Evolutionary conservation across 1,140 invertebrate species (phyloP).

Genomic region (Pseudomyrmex dendroicus): DNA sequence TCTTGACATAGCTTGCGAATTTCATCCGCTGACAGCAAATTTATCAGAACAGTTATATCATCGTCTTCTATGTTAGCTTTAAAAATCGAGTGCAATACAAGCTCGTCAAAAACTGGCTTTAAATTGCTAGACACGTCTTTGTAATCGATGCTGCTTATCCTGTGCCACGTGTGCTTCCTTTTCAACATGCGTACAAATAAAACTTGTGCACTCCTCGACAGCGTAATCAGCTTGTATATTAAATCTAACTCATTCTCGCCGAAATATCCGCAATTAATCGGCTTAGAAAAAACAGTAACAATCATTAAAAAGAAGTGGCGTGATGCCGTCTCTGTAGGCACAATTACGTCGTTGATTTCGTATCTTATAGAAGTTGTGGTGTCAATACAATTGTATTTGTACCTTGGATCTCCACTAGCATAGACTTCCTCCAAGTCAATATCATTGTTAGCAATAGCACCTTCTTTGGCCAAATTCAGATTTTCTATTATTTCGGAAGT

Average conservation of each 20-base stretch:
- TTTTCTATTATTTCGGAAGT: conserved; percentile 68
- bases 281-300: conserved; percentile 74
- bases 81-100: conserved; percentile 71
- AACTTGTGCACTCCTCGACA: conserved; percentile 73
- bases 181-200: conserved; percentile 78
- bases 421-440: conserved; percentile 79
- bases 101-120: conserved; percentile 65
- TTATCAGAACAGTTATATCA: conserved; percentile 65
- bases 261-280: conserved; percentile 81
- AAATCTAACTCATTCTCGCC: conserved; percentile 73
- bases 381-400: conserved; percentile 60
- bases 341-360: conserved; percentile 70
- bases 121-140: conserved; percentile 69
- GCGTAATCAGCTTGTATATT: conserved; percentile 72
- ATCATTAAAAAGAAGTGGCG: conserved; percentile 71
- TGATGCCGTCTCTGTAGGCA: conserved; percentile 72
- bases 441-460: conserved; percentile 64
- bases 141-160: conserved; percentile 70
- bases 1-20: conserved; percentile 68
- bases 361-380: conserved; percentile 62
- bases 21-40: conserved; percentile 75
- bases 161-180: conserved; percentile 75
- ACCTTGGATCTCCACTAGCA: conserved; percentile 58
- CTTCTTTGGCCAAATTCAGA: conserved; percentile 76
- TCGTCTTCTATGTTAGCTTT: conserved; percentile 65